These are phyloP conservation scores for Naso thynnoides DNA, from an alignment of 2,797 vertebrate genomes.

Conservation along the genomic window DNA sequence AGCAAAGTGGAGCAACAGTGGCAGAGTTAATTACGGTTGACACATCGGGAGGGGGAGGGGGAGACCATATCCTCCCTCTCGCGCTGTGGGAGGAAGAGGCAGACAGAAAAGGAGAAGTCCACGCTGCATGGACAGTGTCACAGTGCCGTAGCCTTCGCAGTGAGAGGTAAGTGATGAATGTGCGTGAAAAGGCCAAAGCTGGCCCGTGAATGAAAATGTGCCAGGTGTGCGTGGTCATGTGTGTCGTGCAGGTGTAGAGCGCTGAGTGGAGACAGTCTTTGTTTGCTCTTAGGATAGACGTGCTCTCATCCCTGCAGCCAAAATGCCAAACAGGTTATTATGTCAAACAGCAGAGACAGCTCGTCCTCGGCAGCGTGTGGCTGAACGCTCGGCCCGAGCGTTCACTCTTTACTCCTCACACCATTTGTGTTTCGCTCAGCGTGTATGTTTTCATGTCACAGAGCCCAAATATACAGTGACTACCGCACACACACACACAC, in stretches of 20 bases:
- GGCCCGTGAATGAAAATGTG: not conserved
- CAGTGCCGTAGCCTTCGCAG: slow-evolving; percentile 9
- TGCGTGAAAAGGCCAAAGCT: slow-evolving; percentile 27
- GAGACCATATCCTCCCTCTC: slow-evolving; percentile 2
- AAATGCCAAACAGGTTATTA: slow-evolving; percentile 3
- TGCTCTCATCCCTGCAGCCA: slow-evolving; percentile 5
- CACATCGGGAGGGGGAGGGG: slow-evolving; percentile 15
- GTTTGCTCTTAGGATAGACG: not conserved
- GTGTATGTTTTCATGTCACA: not conserved
- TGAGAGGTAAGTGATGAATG: slow-evolving; percentile 29
- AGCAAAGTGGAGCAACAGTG: slow-evolving; percentile 63
- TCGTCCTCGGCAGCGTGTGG: not conserved
- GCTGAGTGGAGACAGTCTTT: not conserved
- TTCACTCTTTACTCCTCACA: not conserved
- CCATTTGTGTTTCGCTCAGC: not conserved
- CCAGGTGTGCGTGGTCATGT: not conserved
- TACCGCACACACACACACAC: not conserved
- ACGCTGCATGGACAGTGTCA: slow-evolving; percentile 1
- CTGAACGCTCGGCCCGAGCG: not conserved
- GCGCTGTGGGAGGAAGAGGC: slow-evolving; percentile 22
- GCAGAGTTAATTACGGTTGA: slow-evolving; percentile 71
- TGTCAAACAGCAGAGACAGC: not conserved
- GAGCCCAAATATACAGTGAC: not conserved
- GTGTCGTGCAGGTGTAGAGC: not conserved
- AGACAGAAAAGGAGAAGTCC: slow-evolving; percentile 33